Percentiles rank a stretch among this genome's conserved stretches.
phyloP scores from a whole-genome alignment of 2,797 vertebrate genomes.

The Australoheros facetus region DNA sequence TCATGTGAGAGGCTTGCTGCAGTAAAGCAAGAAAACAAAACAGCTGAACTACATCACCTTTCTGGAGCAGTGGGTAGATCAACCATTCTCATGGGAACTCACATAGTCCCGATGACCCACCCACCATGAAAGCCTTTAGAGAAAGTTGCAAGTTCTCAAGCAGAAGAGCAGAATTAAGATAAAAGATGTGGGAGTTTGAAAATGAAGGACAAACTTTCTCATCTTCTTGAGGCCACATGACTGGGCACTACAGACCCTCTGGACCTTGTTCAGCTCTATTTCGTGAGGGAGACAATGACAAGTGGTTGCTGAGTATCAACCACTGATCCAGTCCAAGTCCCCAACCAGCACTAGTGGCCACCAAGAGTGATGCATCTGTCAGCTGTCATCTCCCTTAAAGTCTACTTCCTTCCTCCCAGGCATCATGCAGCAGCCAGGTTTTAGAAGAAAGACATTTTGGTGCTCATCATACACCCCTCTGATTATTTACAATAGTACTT shows the following conservation, averaged over 20 bases:
- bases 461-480: constrained; percentile 68
- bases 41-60: constrained; percentile 63
- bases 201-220: constrained; percentile 48
- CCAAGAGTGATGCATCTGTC: constrained; percentile 68
- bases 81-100: constrained; percentile 72
- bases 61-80: constrained; percentile 61
- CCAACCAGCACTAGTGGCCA: constrained; percentile 57
- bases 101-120: constrained; percentile 42
- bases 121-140: constrained; percentile 49
- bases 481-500: constrained; percentile 60
- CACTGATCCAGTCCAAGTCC: constrained; percentile 46
- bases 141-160: constrained; percentile 46
- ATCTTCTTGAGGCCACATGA: constrained; percentile 37
- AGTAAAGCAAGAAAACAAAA: constrained; percentile 59
- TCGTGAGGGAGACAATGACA: constrained; percentile 49
- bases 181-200: constrained; percentile 36
- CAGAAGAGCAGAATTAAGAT: constrained; percentile 38
- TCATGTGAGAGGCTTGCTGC: constrained; percentile 55
- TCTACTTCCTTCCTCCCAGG: constrained; percentile 67
- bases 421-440: constrained; percentile 55
- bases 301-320: constrained; percentile 54
- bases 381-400: constrained; percentile 69
- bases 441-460: constrained; percentile 64
- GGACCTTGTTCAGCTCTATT: constrained; percentile 53
- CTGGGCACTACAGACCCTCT: constrained; percentile 20